Evolutionary conservation across 2,888 invertebrate genomes (phyloP).

Genomic region (Pedicia rivosa): DNA sequence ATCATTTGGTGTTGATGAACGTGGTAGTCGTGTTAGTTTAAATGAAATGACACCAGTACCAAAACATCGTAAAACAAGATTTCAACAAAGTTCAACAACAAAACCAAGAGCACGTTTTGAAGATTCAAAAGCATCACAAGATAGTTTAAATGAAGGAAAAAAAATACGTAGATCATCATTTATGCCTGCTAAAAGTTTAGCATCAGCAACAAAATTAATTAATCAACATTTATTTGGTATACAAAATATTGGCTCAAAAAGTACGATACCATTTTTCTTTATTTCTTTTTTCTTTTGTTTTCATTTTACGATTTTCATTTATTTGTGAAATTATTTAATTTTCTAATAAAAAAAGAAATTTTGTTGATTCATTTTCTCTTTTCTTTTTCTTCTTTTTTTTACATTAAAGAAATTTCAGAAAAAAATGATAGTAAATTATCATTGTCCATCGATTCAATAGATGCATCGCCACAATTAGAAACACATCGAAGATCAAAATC

Average conservation of each 20-base stretch:
- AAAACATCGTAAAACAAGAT: slow-evolving; percentile 73
- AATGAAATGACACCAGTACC: slow-evolving; percentile 47
- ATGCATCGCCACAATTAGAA: slow-evolving; percentile 47
- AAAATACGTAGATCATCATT: slow-evolving; percentile 36
- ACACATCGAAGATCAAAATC: slow-evolving; percentile 54
- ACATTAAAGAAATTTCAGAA: slow-evolving; percentile 12
- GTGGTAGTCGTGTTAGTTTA: slow-evolving; percentile 36
- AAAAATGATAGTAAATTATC: slow-evolving; percentile 44
- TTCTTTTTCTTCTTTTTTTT: background rate
- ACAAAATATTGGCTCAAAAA: slow-evolving; percentile 33
- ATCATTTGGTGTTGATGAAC: slow-evolving; percentile 26
- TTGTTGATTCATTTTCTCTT: no score
- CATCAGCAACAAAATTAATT: slow-evolving; percentile 53
- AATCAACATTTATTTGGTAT: slow-evolving; percentile 58
- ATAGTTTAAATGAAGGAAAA: slow-evolving; percentile 30
- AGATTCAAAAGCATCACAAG: slow-evolving; percentile 35
- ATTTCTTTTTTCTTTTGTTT: no score
- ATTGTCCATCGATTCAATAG: slow-evolving; percentile 51
- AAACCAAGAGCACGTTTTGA: slow-evolving; percentile 33
- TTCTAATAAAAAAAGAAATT: no score
- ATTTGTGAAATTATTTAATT: no score
- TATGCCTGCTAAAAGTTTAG: slow-evolving; percentile 46
- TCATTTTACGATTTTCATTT: no score
- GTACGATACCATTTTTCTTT: no score
- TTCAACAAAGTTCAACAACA: slow-evolving; percentile 45